These are phyloP conservation scores for Iselma pallidipennis DNA, from an alignment of 2,888 invertebrate genomes.

Conservation along the genomic window DNA sequence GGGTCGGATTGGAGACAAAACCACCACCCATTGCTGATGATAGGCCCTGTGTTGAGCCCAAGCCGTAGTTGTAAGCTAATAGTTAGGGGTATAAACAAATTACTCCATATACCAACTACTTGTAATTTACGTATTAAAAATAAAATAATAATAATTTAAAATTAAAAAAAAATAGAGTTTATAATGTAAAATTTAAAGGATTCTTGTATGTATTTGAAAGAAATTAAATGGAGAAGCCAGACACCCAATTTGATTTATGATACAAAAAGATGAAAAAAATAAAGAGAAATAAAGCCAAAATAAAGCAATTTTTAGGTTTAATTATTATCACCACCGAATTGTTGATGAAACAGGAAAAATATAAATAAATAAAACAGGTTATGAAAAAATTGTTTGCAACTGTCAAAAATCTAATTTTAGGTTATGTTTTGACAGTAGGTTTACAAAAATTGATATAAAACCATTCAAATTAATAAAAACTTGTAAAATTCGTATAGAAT, in stretches of 20 bases:
- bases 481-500: no score
- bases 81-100: slow-evolving; percentile 38
- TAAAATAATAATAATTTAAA: background rate
- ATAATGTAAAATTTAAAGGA: background rate
- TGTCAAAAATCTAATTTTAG: no score
- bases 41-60: slow-evolving; percentile 54
- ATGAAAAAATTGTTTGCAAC: no score
- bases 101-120: slow-evolving; percentile 25
- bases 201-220: background rate
- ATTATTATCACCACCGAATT: no score
- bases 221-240: background rate
- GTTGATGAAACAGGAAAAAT: no score
- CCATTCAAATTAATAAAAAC: no score
- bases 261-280: no score
- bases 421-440: no score
- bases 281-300: no score
- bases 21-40: slow-evolving; percentile 64
- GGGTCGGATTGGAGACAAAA: slow-evolving; percentile 58
- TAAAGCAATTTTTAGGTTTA: no score
- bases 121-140: background rate
- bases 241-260: background rate
- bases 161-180: background rate
- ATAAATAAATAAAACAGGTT: no score
- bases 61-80: slow-evolving; percentile 61
- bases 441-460: no score